Evolutionary conservation across 2,888 invertebrate genomes (phyloP).

Genomic region (Andrena chrysosceles): DNA sequence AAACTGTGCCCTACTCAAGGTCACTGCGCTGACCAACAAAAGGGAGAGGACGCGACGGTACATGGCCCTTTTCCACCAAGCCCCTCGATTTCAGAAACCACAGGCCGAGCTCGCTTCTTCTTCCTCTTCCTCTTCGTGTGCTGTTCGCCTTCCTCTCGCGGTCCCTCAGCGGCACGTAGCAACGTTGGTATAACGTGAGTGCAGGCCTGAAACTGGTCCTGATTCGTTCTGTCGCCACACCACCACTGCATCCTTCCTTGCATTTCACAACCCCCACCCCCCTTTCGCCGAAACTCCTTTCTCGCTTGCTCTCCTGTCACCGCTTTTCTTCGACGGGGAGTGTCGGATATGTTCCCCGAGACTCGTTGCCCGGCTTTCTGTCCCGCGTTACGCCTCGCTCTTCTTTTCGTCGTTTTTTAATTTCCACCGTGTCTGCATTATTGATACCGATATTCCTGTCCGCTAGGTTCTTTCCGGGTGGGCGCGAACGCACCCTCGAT

Average conservation of each 20-base stretch:
- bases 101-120: not conserved
- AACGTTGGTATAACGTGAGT: constrained; percentile 73
- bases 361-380: constrained; percentile 33
- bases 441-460: constrained; percentile 25
- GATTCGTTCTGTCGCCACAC: constrained; percentile 79
- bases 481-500: not conserved
- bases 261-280: constrained; percentile 78
- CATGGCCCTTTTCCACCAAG: constrained; percentile 27
- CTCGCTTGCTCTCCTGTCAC: constrained; percentile 55
- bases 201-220: constrained; percentile 80
- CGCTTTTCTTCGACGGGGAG: constrained; percentile 44
- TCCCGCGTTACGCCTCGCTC: constrained; percentile 25
- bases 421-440: constrained; percentile 7
- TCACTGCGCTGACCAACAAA: constrained; percentile 50
- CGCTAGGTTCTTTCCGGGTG: constrained; percentile 22
- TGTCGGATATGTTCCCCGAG: constrained; percentile 21
- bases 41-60: constrained; percentile 29
- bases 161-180: constrained; percentile 65
- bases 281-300: constrained; percentile 78
- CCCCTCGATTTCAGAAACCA: constrained; percentile 5
- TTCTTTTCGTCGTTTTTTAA: constrained; percentile 11
- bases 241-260: constrained; percentile 75
- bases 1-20: constrained; percentile 83
- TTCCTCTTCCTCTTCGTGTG: constrained; percentile 26
- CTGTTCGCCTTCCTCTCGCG: constrained; percentile 4